Conservation (phyloP, 2,113 vertebrate genomes). For the Spizaetus ornatus region DNA sequence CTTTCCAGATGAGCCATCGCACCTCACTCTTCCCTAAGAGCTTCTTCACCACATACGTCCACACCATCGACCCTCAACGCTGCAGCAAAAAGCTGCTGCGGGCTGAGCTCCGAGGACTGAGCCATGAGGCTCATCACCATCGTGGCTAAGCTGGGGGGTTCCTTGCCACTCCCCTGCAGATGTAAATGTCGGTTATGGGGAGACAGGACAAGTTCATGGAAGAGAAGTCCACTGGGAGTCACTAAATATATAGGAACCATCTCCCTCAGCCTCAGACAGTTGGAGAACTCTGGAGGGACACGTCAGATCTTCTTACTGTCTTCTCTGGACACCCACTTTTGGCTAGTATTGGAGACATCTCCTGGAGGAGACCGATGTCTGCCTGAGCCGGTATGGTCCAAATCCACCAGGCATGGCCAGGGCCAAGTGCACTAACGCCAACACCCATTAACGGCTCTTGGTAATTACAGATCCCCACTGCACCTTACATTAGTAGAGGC, state of each 20-base stretch:
- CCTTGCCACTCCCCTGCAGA: background rate
- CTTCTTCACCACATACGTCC: background rate
- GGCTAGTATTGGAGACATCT: background rate
- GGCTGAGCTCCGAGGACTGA: background rate
- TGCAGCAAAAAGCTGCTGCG: background rate
- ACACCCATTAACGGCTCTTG: background rate
- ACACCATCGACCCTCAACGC: background rate
- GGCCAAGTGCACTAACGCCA: accelerated
- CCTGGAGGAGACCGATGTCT: background rate
- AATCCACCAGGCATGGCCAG: accelerated
- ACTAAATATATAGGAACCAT: accelerated
- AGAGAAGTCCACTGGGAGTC: background rate
- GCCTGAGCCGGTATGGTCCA: background rate
- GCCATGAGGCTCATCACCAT: background rate
- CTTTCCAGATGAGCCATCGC: accelerated
- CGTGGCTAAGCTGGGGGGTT: background rate
- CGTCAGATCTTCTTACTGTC: no score
- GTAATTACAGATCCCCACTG: background rate
- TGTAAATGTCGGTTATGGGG: accelerated
- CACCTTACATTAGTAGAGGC: background rate
- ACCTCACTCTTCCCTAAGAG: background rate
- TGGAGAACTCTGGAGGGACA: background rate
- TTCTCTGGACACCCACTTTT: background rate
- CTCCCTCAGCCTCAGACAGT: background rate
- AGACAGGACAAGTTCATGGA: background rate